Conservation (phyloP, 2,888 invertebrate species). For the Andrena minutula region DNA sequence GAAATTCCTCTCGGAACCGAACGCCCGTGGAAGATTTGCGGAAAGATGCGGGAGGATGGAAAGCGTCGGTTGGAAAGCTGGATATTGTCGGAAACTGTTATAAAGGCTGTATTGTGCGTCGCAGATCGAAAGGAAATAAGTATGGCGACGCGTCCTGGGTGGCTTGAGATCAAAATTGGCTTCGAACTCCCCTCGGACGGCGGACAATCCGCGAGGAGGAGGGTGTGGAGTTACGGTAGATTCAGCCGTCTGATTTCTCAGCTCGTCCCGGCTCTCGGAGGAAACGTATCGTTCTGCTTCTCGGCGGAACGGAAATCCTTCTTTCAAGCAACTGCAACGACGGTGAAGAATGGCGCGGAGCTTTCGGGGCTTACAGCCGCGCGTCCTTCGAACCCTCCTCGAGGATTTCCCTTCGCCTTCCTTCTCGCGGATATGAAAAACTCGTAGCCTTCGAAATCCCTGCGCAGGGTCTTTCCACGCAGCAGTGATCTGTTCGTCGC, state of each 20-base stretch:
- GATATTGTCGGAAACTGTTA: background rate
- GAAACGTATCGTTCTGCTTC: constrained; percentile 39
- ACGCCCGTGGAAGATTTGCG: no score
- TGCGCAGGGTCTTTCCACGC: no score
- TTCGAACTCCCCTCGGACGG: background rate
- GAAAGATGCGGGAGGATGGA: no score
- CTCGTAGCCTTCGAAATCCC: background rate
- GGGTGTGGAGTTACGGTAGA: constrained; percentile 35
- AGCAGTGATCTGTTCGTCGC: no score
- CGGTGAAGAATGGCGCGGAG: constrained; percentile 54
- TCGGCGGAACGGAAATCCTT: constrained; percentile 63
- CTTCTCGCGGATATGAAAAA: background rate
- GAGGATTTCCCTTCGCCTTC: background rate
- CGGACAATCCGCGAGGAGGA: background rate
- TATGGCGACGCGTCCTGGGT: background rate
- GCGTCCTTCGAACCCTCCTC: constrained; percentile 20
- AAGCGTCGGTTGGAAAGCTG: background rate
- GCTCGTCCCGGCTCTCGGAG: constrained; percentile 36
- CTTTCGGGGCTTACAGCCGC: constrained; percentile 52
- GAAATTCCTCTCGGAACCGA: no score
- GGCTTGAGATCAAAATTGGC: background rate
- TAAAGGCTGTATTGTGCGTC: background rate
- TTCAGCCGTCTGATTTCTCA: constrained; percentile 62
- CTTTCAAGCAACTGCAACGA: constrained; percentile 44
- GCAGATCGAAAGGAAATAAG: constrained; percentile 5